These are phyloP conservation scores for Cygnus atratus DNA, from an alignment of 2,113 vertebrate species.

Conservation along the genomic window DNA sequence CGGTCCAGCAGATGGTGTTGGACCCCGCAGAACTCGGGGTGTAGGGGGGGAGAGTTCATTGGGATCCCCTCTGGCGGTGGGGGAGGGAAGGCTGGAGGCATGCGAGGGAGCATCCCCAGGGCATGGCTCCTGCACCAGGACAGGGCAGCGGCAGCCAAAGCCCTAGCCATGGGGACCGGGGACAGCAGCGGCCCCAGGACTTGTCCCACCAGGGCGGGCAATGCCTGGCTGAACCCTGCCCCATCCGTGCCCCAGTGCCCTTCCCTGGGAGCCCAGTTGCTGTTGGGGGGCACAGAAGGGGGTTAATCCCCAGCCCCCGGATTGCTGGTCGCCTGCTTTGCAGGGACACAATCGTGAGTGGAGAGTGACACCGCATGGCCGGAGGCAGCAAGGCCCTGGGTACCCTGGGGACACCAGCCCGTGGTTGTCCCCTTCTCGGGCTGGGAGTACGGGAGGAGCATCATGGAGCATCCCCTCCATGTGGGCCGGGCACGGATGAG, in stretches of 20 bases:
- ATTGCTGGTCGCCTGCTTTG: neutral
- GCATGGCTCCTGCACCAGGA: neutral
- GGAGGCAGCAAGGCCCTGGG: neutral
- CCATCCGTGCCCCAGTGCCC: rapidly evolving
- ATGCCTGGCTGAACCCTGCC: neutral
- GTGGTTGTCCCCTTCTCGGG: rapidly evolving
- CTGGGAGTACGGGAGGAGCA: neutral
- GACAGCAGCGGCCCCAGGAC: rapidly evolving
- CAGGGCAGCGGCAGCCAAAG: neutral
- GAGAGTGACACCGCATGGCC: neutral
- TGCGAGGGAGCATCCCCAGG: too few species aligned
- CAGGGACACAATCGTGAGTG: neutral
- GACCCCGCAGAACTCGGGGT: rapidly evolving
- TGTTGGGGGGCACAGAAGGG: neutral
- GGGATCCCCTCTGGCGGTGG: neutral
- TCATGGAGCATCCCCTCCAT: neutral
- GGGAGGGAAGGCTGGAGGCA: neutral
- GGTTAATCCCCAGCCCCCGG: neutral
- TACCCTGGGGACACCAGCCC: neutral
- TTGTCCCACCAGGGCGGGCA: rapidly evolving
- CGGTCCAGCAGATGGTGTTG: neutral
- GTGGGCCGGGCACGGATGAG: too few species aligned
- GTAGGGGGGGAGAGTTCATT: neutral
- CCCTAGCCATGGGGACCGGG: neutral
- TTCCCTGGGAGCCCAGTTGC: neutral